Conservation (phyloP, 2,888 invertebrate species). For the Netelia fuscicornis region DNA sequence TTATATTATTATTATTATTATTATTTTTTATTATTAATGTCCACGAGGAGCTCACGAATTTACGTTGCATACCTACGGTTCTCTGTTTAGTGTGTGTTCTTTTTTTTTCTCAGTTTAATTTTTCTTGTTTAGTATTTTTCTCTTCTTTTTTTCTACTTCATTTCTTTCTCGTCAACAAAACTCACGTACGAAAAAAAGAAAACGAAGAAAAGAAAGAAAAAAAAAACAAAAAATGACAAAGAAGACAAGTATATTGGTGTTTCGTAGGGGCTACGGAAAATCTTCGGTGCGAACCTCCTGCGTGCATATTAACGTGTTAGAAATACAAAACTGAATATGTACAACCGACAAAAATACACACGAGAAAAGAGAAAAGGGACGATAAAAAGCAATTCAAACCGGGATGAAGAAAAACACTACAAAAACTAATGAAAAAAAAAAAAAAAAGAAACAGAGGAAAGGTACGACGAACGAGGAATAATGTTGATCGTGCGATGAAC, state of each 20-base stretch:
- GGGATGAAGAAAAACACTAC: slow-evolving; percentile 2
- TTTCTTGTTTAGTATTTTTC: not conserved
- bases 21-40: slow-evolving; percentile 72
- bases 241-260: not conserved
- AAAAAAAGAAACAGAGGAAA: slow-evolving; percentile 12
- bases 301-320: slow-evolving; percentile 77
- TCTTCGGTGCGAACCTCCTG: slow-evolving; percentile 71
- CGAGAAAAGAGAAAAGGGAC: slow-evolving; percentile 11
- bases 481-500: not conserved
- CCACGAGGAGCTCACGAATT: slow-evolving; percentile 71
- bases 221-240: too few relatives aligned
- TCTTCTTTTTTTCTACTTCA: slow-evolving; percentile 2
- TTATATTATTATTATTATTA: slow-evolving; percentile 77
- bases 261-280: slow-evolving; percentile 31
- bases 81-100: slow-evolving; percentile 36
- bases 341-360: slow-evolving; percentile 73
- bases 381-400: not conserved
- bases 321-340: slow-evolving; percentile 80
- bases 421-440: slow-evolving; percentile 14
- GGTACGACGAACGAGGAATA: not conserved
- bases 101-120: slow-evolving; percentile 6
- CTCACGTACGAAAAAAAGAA: not conserved
- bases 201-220: too few relatives aligned
- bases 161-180: slow-evolving; percentile 19
- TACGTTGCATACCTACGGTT: slow-evolving; percentile 75